Evolutionary conservation across 2,797 vertebrate species (phyloP).

Genomic region (Anguilla anguilla): DNA sequence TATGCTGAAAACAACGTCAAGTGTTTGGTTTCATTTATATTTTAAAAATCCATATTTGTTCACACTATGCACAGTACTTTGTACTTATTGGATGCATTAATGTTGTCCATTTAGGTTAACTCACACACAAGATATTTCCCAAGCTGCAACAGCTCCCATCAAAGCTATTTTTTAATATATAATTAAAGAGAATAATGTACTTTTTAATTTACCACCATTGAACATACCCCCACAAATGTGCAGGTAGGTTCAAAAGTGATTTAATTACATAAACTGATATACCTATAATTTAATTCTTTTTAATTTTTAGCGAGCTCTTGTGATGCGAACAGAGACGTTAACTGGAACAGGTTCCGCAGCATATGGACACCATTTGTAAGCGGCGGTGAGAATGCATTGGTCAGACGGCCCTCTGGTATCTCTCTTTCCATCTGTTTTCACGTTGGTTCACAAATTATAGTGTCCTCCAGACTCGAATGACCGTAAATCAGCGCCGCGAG

Average conservation of each 20-base stretch:
- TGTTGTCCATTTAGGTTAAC: not conserved
- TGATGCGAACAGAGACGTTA: slow-evolving; percentile 62
- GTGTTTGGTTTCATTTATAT: not conserved
- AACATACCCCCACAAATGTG: not conserved
- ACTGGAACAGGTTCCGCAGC: slow-evolving; percentile 56
- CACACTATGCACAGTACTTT: not conserved
- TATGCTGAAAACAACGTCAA: not conserved
- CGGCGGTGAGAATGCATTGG: slow-evolving; percentile 65
- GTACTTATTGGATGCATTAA: not conserved
- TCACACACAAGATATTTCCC: not conserved
- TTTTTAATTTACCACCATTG: not conserved
- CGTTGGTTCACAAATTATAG: slow-evolving; percentile 76
- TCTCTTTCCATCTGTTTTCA: slow-evolving; percentile 83
- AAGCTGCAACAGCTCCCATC: not conserved
- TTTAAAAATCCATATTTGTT: not conserved
- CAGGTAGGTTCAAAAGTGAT: not conserved
- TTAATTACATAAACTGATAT: not conserved
- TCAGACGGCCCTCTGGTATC: slow-evolving; percentile 74
- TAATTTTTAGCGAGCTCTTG: not conserved
- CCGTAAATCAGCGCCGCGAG: slow-evolving; percentile 83
- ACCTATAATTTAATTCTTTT: not conserved
- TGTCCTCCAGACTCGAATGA: slow-evolving; percentile 82
- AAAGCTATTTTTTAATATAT: not conserved
- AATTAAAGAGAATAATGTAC: not conserved
- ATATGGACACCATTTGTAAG: slow-evolving; percentile 85